Conservation (phyloP, 2,888 invertebrate species). For the Elysia crispata region DNA sequence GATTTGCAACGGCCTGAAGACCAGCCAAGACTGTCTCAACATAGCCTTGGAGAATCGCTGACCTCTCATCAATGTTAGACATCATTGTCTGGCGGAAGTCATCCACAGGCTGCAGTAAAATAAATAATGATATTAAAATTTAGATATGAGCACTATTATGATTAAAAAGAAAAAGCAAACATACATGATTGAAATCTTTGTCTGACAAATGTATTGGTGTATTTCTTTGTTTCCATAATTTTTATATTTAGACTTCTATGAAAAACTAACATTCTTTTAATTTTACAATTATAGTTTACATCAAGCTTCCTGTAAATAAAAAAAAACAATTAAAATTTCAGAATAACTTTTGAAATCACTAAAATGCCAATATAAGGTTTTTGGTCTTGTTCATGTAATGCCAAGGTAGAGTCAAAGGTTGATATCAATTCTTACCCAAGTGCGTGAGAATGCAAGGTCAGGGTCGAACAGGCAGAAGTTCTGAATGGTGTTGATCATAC, state of each 20-base stretch:
- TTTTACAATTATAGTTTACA: too few relatives aligned
- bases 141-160: neutral
- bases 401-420: too few relatives aligned
- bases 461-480: conserved; percentile 74
- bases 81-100: conserved; percentile 71
- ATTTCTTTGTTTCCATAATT: neutral
- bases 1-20: conserved; percentile 69
- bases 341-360: too few relatives aligned
- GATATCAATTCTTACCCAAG: conserved; percentile 65
- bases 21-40: conserved; percentile 72
- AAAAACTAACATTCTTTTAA: too few relatives aligned
- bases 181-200: neutral
- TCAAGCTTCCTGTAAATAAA: too few relatives aligned
- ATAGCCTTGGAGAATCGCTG: conserved; percentile 62
- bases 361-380: too few relatives aligned
- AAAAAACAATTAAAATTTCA: too few relatives aligned
- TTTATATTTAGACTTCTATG: too few relatives aligned
- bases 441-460: conserved; percentile 71
- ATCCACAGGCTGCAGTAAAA: conserved; percentile 66
- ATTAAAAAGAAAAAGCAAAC: neutral
- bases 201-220: neutral
- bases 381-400: too few relatives aligned
- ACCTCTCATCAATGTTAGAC: conserved; percentile 60
- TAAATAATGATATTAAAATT: neutral
- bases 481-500: conserved; percentile 67